Evolutionary conservation across 2,113 vertebrate species (phyloP), one percentile per base, ranked within the genome.

Genomic region (Verasper variegatus): DNA sequence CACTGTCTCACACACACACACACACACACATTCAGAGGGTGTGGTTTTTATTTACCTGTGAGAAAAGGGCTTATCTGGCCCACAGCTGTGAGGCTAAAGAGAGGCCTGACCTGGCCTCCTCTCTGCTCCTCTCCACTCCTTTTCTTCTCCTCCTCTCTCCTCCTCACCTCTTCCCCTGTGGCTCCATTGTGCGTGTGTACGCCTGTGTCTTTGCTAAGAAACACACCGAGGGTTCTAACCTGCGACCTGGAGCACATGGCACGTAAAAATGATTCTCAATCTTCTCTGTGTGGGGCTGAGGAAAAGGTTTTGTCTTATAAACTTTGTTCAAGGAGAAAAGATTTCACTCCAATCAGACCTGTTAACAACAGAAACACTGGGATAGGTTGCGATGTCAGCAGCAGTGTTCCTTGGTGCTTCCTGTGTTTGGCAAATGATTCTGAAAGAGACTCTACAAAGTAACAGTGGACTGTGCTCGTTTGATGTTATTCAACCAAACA

Each of bases 11-110:
- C 24, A 24, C 24, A 82, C 76, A 66, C 77, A 76, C 58, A 76
- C 71, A 82, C 60, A 70, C 49, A 69, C 57, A 58, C 79, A 61
- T 61, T 63, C 55, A 66, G 49, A 76, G 88, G 91, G 84, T 87
- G 88, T 87, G 88, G 90, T 78, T 83, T 88, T 71, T 91, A 87
- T 92, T 91, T 89, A 90, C 89, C 89, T 89, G 88, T 71, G 84
- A 85, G 88, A 86, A 92, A 84, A 89, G 85, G 89, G 88, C 87
- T 92, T 92, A 92, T 91, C 87, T 85, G 5, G 24, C 76, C 87
- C 77, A 68, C 90, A 85, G 84, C 93, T 94, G 94, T 91, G 94
- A 94, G 92, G 93, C 87, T 94, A 94, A 94, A 94, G 91, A 92
- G 83, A 91, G 91, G 92, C 88, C 91, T 94, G 93, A 92, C 92